Conservation (phyloP, 2,797 vertebrate species). For the Cryptoblepharus egeriae region DNA sequence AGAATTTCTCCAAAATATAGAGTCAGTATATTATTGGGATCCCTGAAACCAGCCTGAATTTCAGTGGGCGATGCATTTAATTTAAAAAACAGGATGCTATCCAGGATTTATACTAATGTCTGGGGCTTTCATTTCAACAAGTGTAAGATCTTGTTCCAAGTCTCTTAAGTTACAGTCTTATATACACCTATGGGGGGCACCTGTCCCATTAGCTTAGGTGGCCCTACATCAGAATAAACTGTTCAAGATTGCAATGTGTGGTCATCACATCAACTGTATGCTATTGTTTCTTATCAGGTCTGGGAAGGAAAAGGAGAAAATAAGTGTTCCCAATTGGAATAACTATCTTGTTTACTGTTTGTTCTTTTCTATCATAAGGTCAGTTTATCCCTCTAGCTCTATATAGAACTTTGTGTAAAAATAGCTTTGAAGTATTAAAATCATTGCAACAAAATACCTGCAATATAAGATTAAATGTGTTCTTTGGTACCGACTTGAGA, state of each 20-base stretch:
- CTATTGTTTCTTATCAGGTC: constrained; percentile 73
- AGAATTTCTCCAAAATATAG: background rate
- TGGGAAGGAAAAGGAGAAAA: background rate
- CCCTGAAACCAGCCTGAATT: too few species aligned
- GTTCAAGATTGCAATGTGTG: background rate
- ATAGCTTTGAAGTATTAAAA: constrained; percentile 86
- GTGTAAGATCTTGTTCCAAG: background rate
- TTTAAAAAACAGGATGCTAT: background rate
- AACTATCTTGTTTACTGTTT: constrained; percentile 76
- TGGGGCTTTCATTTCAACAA: background rate
- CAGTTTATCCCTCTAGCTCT: constrained; percentile 81
- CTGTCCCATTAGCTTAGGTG: background rate
- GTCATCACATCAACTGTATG: background rate
- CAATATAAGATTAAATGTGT: constrained; percentile 81
- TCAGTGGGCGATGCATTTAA: too few species aligned
- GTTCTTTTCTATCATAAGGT: constrained; percentile 77
- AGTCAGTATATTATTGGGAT: background rate
- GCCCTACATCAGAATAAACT: background rate
- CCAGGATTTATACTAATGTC: background rate
- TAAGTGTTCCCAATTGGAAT: constrained; percentile 62
- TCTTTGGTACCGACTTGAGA: constrained; percentile 83
- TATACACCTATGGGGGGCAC: too few species aligned
- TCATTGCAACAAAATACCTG: constrained; percentile 85
- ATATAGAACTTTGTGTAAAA: constrained; percentile 84
- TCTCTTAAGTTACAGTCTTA: background rate